A percentile compares a stretch with the other conserved stretches of the same genome.
Evolutionary conservation across 2,113 vertebrate species (phyloP).

Genomic region (Cyanocitta stelleri): DNA sequence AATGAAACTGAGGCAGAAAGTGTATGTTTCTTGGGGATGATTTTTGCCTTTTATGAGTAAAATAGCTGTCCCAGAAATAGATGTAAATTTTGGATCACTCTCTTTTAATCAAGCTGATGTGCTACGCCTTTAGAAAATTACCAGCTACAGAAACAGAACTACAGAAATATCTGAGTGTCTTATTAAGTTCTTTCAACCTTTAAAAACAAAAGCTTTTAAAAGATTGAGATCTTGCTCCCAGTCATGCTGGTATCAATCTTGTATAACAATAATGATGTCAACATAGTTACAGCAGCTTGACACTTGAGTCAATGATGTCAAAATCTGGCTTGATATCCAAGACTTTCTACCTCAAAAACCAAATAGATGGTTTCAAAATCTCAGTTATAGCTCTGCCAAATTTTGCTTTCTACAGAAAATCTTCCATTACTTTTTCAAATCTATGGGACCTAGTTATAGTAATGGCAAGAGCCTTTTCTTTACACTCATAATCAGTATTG

Average conservation of each 20-base stretch:
- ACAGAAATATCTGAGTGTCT: not conserved
- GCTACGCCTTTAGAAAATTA: not conserved
- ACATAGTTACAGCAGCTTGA: not conserved
- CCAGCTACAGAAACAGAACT: not conserved
- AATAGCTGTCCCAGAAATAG: not conserved
- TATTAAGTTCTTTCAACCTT: not conserved
- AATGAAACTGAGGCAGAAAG: not conserved
- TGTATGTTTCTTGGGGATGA: not conserved
- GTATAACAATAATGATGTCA: not conserved
- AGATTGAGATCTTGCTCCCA: not conserved
- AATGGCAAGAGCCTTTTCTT: constrained; percentile 23
- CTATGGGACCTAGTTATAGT: not conserved
- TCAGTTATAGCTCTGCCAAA: not conserved
- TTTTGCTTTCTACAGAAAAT: not conserved
- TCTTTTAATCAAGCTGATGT: not conserved
- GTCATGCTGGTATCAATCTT: not conserved
- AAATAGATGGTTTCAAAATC: not conserved
- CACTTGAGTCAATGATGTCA: not conserved
- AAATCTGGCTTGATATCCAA: not conserved
- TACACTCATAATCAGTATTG: constrained; percentile 31
- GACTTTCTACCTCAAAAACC: not conserved
- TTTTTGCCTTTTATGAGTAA: not conserved
- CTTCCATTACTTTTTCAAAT: not conserved
- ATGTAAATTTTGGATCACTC: not conserved
- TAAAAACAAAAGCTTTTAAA: not conserved